Evolutionary conservation across 2,888 invertebrate genomes (phyloP).

Genomic region (Beris morrisii): DNA sequence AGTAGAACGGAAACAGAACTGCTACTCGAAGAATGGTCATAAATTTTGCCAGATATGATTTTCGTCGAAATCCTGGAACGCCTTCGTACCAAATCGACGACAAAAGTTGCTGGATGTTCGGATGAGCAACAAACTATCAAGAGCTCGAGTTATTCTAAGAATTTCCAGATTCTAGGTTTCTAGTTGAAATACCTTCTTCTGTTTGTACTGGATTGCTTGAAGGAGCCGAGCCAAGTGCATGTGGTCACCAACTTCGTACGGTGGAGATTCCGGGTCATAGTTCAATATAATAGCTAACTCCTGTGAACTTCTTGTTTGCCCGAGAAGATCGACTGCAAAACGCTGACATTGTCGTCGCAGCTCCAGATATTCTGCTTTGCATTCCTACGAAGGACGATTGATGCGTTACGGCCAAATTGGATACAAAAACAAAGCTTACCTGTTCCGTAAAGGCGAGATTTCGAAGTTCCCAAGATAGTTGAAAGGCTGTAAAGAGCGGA

Average conservation of each 20-base stretch:
- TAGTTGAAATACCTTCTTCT: conserved; percentile 76
- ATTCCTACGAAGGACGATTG: conserved; percentile 63
- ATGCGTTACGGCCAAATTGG: neutral
- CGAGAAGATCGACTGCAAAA: conserved; percentile 87
- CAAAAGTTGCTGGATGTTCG: conserved; percentile 89
- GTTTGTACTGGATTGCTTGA: conserved; percentile 89
- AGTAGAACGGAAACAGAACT: conserved; percentile 84
- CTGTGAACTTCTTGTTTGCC: conserved; percentile 88
- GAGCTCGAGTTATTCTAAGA: neutral
- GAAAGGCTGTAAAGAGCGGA: conserved; percentile 91
- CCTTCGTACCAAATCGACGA: conserved; percentile 95
- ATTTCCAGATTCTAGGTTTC: neutral
- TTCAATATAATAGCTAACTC: conserved; percentile 93
- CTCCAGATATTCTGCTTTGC: conserved; percentile 85
- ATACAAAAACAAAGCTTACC: conserved; percentile 46
- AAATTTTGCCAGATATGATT: conserved; percentile 71
- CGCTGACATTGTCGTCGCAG: conserved; percentile 83
- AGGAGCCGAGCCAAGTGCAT: conserved; percentile 85
- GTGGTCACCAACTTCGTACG: conserved; percentile 76
- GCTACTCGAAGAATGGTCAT: conserved; percentile 76
- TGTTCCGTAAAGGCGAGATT: conserved; percentile 88
- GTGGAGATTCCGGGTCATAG: conserved; percentile 77
- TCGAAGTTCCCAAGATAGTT: conserved; percentile 91
- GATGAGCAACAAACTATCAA: conserved; percentile 87
- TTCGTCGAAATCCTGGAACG: conserved; percentile 87